These are phyloP conservation scores for Zaprionus kolodkinae DNA, from an alignment of 1,140 invertebrate genomes.

Conservation along the genomic window DNA sequence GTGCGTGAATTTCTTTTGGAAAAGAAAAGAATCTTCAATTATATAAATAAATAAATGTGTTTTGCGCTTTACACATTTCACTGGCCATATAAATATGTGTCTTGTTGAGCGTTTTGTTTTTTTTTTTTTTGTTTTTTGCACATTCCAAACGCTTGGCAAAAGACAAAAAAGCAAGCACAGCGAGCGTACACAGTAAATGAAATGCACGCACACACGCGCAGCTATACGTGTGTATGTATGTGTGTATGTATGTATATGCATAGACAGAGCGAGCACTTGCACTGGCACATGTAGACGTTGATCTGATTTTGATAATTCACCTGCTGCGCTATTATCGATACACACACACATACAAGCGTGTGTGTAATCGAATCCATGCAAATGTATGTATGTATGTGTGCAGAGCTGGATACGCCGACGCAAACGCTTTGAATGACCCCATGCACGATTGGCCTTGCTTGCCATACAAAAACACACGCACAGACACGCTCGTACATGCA, in stretches of 20 bases:
- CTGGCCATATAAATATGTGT: conserved; percentile 6
- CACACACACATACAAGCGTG: neutral
- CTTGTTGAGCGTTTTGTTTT: neutral
- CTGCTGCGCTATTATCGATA: conserved; percentile 38
- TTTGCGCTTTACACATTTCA: conserved; percentile 16
- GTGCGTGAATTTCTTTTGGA: conserved; percentile 22
- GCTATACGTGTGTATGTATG: neutral
- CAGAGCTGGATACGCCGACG: conserved; percentile 17
- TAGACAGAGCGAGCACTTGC: neutral
- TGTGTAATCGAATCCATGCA: conserved; percentile 4
- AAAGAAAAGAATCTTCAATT: conserved; percentile 32
- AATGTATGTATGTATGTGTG: neutral
- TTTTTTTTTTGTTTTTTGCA: conserved; percentile 22
- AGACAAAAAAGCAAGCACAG: conserved; percentile 34
- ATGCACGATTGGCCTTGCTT: conserved; percentile 62
- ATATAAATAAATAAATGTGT: conserved; percentile 44
- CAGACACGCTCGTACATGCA: neutral
- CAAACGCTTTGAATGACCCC: conserved; percentile 56
- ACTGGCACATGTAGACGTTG: conserved; percentile 30
- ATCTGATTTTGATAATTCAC: conserved; percentile 40
- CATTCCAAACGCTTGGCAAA: conserved; percentile 36
- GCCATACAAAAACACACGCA: neutral
- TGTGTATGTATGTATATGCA: neutral
- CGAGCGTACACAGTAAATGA: conserved; percentile 23
- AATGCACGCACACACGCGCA: neutral